Evolutionary conservation across 2,888 invertebrate species (phyloP).

Genomic region (Lycia hirtaria): DNA sequence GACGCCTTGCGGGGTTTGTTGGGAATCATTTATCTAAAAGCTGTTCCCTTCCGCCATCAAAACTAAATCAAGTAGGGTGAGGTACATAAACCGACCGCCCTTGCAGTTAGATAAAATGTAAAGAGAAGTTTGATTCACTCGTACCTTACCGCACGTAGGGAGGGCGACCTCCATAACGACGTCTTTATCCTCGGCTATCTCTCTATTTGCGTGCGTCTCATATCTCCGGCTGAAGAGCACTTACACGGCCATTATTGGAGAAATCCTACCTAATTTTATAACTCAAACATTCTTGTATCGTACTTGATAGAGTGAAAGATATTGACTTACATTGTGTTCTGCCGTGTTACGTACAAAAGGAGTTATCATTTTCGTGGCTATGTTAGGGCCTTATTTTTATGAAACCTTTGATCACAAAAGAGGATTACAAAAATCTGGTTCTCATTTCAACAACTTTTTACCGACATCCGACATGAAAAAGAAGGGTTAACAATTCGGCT

Average conservation of each 20-base stretch:
- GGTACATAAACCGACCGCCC: conserved; percentile 81
- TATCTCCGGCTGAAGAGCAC: conserved; percentile 71
- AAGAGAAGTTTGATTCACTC: conserved; percentile 82
- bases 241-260: conserved; percentile 74
- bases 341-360: not conserved
- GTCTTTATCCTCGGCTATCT: conserved; percentile 75
- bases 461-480: too few species aligned
- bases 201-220: conserved; percentile 79
- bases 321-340: conserved; percentile 24
- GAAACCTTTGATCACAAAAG: too few species aligned
- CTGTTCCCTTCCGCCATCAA: conserved; percentile 81
- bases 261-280: conserved; percentile 63
- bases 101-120: conserved; percentile 82
- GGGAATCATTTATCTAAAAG: conserved; percentile 81
- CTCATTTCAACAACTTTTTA: too few species aligned
- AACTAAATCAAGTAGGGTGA: conserved; percentile 83
- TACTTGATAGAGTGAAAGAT: conserved; percentile 19
- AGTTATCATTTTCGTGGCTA: too few species aligned
- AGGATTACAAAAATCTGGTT: too few species aligned
- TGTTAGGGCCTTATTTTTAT: too few species aligned
- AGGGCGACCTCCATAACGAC: conserved; percentile 69
- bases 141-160: conserved; percentile 71
- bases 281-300: conserved; percentile 43
- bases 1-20: conserved; percentile 50
- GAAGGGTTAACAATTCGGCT: too few species aligned